Base-by-base conservation (phyloP, 2,888 invertebrate species). In the Daptonema setosum region DNA sequence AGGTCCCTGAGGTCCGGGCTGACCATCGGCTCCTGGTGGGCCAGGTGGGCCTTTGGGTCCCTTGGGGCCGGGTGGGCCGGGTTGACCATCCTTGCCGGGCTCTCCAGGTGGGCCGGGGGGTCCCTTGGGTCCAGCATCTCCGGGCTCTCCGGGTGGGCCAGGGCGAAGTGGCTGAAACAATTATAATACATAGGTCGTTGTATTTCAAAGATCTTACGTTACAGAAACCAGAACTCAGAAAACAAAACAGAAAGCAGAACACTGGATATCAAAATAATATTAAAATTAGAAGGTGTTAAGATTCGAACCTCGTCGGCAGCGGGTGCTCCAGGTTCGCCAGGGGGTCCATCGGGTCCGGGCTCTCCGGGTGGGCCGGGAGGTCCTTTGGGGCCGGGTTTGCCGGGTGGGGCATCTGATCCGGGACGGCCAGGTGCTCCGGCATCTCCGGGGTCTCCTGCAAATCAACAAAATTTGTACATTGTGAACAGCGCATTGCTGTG, bases 351-450 rank as follows among this genome's bases (percentile, higher is more conserved):
- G 11, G 28, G 50, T n/a, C 56, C 56, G n/a, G 56, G 30, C 52
- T 56, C 56, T 1, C 58, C 55, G 25, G 58, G 58, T 20, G 56
- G 60, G 35, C 53, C 54, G 25, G 51, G 52, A 1, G 56, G 56
- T 17, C 56, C 65, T 64, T 51, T 60, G 57, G 52, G 61, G 58
- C 60, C 65, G 30, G 63, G 63, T 14, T 61, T 58, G 60, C 65
- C 65, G 20, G 61, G 61, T 24, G 61, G 58, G 59, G 63, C 64
- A 56, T 61, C 60, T 2, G 57, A 56, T 54, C 65, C 65, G 22
- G 62, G 62, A 24, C 61, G 61, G 57, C 65, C 64, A 55, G 64
- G 63, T n/a, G 56, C 53, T 59, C 64, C 64, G 24, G 56, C 28
- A 22, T 51, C 56, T 30, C 56, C 56, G 25, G 56, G 56, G 52